These are phyloP conservation scores for Phyllostomus hastatus DNA, from an alignment of 2,113 vertebrate species.

Conservation along the genomic window DNA sequence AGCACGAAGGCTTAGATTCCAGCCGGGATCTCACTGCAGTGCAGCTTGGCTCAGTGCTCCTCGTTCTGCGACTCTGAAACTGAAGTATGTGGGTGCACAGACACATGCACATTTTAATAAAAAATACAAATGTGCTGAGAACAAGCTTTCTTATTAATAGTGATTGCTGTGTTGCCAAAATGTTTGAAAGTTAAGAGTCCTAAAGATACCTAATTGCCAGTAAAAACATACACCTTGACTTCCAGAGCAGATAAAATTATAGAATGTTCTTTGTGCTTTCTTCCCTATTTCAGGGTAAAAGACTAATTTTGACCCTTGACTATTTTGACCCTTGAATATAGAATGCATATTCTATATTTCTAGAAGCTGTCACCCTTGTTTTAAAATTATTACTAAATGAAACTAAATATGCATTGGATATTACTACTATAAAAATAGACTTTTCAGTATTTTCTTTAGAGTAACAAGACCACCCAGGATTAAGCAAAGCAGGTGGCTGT, in stretches of 20 bases:
- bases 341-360: background rate
- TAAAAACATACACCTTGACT: background rate
- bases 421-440: background rate
- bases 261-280: background rate
- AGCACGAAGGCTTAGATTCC: background rate
- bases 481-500: background rate
- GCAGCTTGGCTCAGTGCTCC: background rate
- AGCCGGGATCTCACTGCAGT: background rate
- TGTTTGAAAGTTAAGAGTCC: background rate
- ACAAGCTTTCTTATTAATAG: background rate
- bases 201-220: background rate
- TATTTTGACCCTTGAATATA: background rate
- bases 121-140: background rate
- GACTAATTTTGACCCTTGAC: background rate
- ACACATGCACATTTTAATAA: background rate
- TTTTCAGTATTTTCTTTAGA: background rate
- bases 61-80: background rate
- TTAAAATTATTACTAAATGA: constrained; percentile 22
- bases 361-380: background rate
- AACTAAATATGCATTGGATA: background rate
- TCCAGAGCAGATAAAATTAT: background rate
- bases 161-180: background rate
- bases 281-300: background rate
- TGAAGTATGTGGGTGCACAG: background rate
- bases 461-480: background rate